Conservation (phyloP, 2,888 invertebrate genomes). For the Byasa hedistus region DNA sequence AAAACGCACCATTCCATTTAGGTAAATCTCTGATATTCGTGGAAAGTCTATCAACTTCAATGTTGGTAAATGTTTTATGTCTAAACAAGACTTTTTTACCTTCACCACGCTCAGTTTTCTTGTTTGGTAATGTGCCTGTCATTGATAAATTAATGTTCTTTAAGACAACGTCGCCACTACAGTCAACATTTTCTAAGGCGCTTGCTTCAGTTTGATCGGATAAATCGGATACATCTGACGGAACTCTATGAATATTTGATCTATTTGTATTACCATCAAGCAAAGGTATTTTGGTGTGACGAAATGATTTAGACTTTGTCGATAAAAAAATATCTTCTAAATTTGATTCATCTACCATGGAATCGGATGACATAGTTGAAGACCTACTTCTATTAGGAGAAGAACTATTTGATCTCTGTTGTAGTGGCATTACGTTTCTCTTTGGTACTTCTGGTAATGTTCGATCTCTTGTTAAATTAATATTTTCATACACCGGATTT, state of each 20-base stretch:
- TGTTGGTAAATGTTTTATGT: slow-evolving; percentile 74
- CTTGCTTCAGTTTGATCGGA: slow-evolving; percentile 66
- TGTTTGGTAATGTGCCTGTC: slow-evolving; percentile 69
- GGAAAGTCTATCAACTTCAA: slow-evolving; percentile 68
- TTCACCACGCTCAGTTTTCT: slow-evolving; percentile 48
- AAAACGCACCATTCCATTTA: slow-evolving; percentile 58
- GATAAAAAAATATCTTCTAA: slow-evolving; percentile 73
- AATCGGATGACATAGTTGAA: slow-evolving; percentile 67
- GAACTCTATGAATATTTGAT: slow-evolving; percentile 52
- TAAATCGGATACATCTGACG: slow-evolving; percentile 61
- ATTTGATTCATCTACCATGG: slow-evolving; percentile 70
- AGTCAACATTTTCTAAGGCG: slow-evolving; percentile 73
- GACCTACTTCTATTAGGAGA: slow-evolving; percentile 55
- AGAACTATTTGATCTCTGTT: slow-evolving; percentile 42
- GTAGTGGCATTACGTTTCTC: slow-evolving; percentile 46
- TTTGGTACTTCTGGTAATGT: slow-evolving; percentile 56
- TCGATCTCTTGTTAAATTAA: slow-evolving; percentile 48
- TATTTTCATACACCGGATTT: slow-evolving; percentile 63
- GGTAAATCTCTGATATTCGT: slow-evolving; percentile 55
- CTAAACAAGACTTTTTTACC: slow-evolving; percentile 70
- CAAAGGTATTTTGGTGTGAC: slow-evolving; percentile 48
- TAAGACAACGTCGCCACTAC: slow-evolving; percentile 55
- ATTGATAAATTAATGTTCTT: slow-evolving; percentile 62
- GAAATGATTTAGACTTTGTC: slow-evolving; percentile 72
- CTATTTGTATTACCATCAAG: slow-evolving; percentile 46